Percentiles rank a stretch among this genome's conserved stretches.
These are phyloP conservation scores for Eumacrocentrus americanus DNA, from an alignment of 2,888 invertebrate species.

Conservation along the genomic window DNA sequence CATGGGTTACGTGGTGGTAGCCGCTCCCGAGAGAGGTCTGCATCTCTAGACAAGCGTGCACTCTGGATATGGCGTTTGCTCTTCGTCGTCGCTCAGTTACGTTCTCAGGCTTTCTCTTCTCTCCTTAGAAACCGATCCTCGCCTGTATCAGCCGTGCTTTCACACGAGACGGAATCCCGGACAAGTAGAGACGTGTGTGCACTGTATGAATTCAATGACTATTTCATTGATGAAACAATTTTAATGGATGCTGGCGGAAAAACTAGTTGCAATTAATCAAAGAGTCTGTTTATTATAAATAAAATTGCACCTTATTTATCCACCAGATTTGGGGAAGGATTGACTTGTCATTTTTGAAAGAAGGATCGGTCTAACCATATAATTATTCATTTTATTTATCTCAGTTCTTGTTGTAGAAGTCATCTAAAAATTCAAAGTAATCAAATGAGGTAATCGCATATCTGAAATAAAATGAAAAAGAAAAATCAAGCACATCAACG, in stretches of 20 bases:
- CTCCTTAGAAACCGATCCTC: constrained; percentile 57
- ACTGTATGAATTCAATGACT: constrained; percentile 15
- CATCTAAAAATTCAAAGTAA: too few relatives aligned
- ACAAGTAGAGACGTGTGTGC: constrained; percentile 32
- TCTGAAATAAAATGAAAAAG: not conserved
- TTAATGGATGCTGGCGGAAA: constrained; percentile 1
- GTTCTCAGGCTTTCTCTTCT: constrained; percentile 62
- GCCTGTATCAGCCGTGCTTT: constrained; percentile 47
- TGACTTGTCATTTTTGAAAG: too few relatives aligned
- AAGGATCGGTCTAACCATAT: too few relatives aligned
- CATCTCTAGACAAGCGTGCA: constrained; percentile 24
- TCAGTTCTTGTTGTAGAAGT: too few relatives aligned
- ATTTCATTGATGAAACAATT: constrained; percentile 21
- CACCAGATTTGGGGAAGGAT: too few relatives aligned
- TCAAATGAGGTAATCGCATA: too few relatives aligned
- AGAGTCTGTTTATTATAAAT: not conserved
- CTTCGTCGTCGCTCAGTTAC: constrained; percentile 42
- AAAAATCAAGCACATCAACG: not conserved
- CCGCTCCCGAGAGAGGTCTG: constrained; percentile 34
- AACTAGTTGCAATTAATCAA: constrained; percentile 1
- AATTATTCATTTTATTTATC: too few relatives aligned
- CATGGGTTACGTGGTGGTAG: constrained; percentile 36
- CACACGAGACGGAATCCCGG: constrained; percentile 49
- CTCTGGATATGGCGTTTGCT: constrained; percentile 33
- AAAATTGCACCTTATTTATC: not conserved